A percentile compares a stretch with the other conserved stretches of the same genome.
phyloP scores from a whole-genome alignment of 1,140 invertebrate genomes.

The Patella vulgata region DNA sequence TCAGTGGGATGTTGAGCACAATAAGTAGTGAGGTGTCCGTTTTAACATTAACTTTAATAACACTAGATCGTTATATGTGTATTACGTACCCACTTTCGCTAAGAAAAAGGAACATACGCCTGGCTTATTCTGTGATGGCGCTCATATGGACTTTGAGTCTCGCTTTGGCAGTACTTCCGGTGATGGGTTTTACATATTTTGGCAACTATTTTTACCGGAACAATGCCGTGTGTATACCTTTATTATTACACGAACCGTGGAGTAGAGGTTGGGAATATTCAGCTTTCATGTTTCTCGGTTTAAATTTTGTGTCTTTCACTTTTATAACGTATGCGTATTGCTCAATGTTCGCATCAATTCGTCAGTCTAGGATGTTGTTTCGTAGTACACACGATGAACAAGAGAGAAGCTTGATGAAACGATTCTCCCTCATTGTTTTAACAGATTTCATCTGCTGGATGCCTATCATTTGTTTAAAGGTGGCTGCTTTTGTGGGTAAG shows the following conservation, averaged over 20 bases:
- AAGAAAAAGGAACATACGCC: conserved; percentile 35
- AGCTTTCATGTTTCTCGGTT: conserved; percentile 61
- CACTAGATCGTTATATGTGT: conserved; percentile 76
- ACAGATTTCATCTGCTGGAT: conserved; percentile 65
- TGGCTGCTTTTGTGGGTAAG: conserved; percentile 40
- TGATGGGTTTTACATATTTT: conserved; percentile 72
- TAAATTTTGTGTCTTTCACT: conserved; percentile 67
- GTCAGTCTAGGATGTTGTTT: conserved; percentile 72
- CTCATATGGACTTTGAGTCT: conserved; percentile 76
- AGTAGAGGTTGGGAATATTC: conserved; percentile 67
- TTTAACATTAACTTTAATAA: conserved; percentile 80
- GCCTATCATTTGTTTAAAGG: conserved; percentile 54
- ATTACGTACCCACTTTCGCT: conserved; percentile 74
- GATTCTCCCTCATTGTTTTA: conserved; percentile 62
- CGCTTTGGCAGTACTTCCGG: conserved; percentile 75
- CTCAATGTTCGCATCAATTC: conserved; percentile 74
- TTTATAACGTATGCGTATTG: conserved; percentile 63
- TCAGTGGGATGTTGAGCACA: conserved; percentile 50
- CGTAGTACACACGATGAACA: conserved; percentile 71
- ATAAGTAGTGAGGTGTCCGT: conserved; percentile 73
- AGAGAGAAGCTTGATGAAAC: conserved; percentile 63
- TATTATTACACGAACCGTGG: conserved; percentile 62
- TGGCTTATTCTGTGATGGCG: conserved; percentile 70
- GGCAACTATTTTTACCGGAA: conserved; percentile 62
- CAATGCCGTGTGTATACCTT: conserved; percentile 65